Conservation (phyloP, 1,140 invertebrate genomes). For the Panulirus ornatus region DNA sequence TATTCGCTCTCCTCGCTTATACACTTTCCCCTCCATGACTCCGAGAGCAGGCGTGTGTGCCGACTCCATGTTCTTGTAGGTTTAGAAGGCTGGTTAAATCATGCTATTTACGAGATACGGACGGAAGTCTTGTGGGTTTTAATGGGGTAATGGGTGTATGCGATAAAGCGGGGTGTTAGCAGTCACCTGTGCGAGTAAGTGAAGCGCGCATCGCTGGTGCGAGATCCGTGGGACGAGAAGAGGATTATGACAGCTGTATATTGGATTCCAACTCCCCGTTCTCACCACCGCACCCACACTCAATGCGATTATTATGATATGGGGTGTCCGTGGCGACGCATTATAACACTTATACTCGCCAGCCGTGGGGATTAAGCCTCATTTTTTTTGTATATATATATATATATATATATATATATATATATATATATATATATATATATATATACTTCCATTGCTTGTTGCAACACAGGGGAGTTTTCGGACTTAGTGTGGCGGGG, state of each 20-base stretch:
- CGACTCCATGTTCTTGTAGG: too few relatives aligned
- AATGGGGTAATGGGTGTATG: slow-evolving; percentile 24
- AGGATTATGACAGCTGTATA: slow-evolving; percentile 73
- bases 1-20: background rate
- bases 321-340: slow-evolving; percentile 49
- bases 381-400: background rate
- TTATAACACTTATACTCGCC: slow-evolving; percentile 37
- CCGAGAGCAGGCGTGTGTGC: too few relatives aligned
- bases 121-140: too few relatives aligned
- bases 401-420: too few relatives aligned
- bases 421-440: too few relatives aligned
- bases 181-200: slow-evolving; percentile 62
- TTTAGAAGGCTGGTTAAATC: too few relatives aligned
- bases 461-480: background rate
- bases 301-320: slow-evolving; percentile 65
- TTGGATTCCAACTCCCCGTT: slow-evolving; percentile 69
- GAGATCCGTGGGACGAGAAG: slow-evolving; percentile 66
- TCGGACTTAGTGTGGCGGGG: background rate
- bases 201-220: slow-evolving; percentile 57
- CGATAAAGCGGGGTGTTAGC: slow-evolving; percentile 29
- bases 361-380: background rate
- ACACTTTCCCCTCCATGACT: background rate
- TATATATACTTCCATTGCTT: too few relatives aligned
- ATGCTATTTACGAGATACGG: too few relatives aligned
- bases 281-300: slow-evolving; percentile 41